phyloP scores from a whole-genome alignment of 2,888 invertebrate genomes.

The Gandaritis pyraliata region DNA sequence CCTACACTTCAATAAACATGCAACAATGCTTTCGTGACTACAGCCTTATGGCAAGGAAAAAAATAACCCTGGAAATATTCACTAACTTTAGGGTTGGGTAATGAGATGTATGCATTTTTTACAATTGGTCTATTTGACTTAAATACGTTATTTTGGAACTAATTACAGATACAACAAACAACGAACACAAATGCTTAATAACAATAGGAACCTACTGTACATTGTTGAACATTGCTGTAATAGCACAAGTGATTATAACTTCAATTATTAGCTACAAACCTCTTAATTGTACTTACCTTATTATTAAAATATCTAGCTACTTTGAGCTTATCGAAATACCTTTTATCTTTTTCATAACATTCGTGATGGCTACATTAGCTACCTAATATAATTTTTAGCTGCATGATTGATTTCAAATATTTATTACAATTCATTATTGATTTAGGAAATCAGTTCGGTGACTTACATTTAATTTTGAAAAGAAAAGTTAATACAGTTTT shows the following conservation, averaged over 20 bases:
- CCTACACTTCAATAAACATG: conserved; percentile 47
- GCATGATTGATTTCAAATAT: background rate
- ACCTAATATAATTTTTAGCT: background rate
- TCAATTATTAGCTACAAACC: background rate
- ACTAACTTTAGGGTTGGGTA: conserved; percentile 32
- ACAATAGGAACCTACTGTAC: background rate
- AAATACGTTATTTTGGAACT: conserved; percentile 14
- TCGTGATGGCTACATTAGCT: background rate
- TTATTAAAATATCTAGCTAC: background rate
- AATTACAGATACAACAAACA: conserved; percentile 13
- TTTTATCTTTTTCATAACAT: conserved; percentile 11
- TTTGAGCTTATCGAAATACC: conserved; percentile 1
- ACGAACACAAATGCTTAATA: conserved; percentile 15
- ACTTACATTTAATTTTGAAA: no score
- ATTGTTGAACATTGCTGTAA: background rate
- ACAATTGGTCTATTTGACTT: conserved; percentile 21
- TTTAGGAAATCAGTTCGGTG: no score
- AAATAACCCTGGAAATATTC: conserved; percentile 33
- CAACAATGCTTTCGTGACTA: conserved; percentile 58
- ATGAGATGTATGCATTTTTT: conserved; percentile 23
- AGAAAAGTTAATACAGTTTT: no score
- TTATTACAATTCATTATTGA: no score
- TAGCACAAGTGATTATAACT: background rate
- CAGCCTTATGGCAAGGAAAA: conserved; percentile 59
- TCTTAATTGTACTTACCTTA: background rate